These are phyloP conservation scores for Hirtodrosophila cameraria DNA, from an alignment of 2,888 invertebrate genomes.

Conservation along the genomic window DNA sequence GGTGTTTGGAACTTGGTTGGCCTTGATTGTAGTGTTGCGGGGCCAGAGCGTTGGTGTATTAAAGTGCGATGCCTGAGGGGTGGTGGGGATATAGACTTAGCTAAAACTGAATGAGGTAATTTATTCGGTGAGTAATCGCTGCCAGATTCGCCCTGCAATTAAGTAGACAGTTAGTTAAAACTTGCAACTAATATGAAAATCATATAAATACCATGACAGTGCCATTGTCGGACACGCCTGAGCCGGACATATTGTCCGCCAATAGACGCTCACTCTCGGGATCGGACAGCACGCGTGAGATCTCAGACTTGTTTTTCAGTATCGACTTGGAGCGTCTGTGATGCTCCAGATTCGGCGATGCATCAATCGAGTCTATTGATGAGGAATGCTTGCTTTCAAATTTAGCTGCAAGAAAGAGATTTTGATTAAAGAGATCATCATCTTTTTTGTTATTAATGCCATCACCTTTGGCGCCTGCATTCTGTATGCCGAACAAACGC, in stretches of 20 bases:
- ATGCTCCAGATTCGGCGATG: conserved; percentile 87
- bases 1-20: conserved; percentile 84
- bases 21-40: conserved; percentile 83
- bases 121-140: conserved; percentile 88
- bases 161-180: not conserved
- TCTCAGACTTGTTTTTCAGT: conserved; percentile 89
- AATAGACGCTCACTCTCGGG: conserved; percentile 91
- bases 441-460: not conserved
- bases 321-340: conserved; percentile 90
- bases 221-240: conserved; percentile 86
- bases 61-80: conserved; percentile 84
- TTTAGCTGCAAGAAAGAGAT: conserved; percentile 75
- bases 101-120: conserved; percentile 84
- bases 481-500: conserved; percentile 88
- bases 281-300: conserved; percentile 86
- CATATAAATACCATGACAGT: conserved; percentile 81
- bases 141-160: conserved; percentile 87
- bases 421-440: not conserved
- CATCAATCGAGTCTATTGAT: conserved; percentile 89
- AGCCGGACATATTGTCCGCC: conserved; percentile 87
- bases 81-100: conserved; percentile 85
- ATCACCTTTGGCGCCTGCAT: conserved; percentile 84
- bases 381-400: conserved; percentile 88
- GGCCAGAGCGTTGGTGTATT: conserved; percentile 84
- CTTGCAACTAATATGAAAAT: not conserved